A percentile compares a stretch with the other conserved stretches of the same genome.
Evolutionary conservation across 2,888 invertebrate genomes (phyloP).

Genomic region (Tinea pellionella): DNA sequence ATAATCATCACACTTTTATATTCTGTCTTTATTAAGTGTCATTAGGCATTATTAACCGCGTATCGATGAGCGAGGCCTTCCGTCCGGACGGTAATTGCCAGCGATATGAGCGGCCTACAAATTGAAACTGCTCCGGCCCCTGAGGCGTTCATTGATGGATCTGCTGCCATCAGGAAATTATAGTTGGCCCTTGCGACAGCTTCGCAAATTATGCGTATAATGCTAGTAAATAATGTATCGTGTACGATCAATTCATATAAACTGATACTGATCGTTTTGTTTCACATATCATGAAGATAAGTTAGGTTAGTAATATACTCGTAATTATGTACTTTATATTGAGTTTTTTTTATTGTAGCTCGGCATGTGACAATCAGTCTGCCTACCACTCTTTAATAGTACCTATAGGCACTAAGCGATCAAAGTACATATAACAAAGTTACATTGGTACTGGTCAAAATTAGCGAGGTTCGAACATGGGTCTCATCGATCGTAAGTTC

Average conservation of each 20-base stretch:
- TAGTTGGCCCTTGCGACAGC: conserved; percentile 65
- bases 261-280: conserved; percentile 20
- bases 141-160: conserved; percentile 64
- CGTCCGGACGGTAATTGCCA: conserved; percentile 60
- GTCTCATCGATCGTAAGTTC: too few relatives aligned
- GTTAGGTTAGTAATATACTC: too few relatives aligned
- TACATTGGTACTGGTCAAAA: too few relatives aligned
- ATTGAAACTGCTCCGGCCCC: conserved; percentile 65
- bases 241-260: conserved; percentile 54
- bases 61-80: conserved; percentile 65
- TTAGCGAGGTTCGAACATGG: too few relatives aligned
- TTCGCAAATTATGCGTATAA: conserved; percentile 69
- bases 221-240: conserved; percentile 63
- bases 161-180: conserved; percentile 66
- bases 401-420: too few relatives aligned
- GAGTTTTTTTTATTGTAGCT: too few relatives aligned
- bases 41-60: conserved; percentile 66
- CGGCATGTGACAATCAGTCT: too few relatives aligned
- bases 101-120: conserved; percentile 64
- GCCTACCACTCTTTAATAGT: too few relatives aligned
- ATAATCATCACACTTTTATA: conserved; percentile 63
- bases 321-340: too few relatives aligned
- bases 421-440: too few relatives aligned
- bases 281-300: not conserved
- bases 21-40: conserved; percentile 65